Percentiles rank a stretch among this genome's conserved stretches.
These are phyloP conservation scores for Callyntrura sp. DNA, from an alignment of 2,888 invertebrate species.

Conservation along the genomic window DNA sequence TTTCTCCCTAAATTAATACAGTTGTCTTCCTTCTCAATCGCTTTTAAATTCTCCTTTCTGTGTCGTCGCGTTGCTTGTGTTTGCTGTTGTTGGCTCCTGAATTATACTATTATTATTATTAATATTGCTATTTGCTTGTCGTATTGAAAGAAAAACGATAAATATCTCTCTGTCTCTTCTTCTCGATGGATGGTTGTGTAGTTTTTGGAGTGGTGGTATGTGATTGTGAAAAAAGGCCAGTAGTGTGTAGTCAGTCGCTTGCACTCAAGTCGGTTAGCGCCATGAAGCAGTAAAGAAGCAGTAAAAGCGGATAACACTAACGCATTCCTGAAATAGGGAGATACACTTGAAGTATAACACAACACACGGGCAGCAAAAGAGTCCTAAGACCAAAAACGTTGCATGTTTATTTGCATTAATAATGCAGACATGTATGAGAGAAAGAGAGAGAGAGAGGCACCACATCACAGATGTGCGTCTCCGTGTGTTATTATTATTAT, in stretches of 20 bases:
- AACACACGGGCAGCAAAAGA: too few species aligned
- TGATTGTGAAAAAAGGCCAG: slow-evolving; percentile 37
- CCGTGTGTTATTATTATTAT: too few species aligned
- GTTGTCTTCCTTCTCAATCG: neutral
- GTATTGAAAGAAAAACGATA: slow-evolving; percentile 55
- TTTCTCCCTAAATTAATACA: slow-evolving; percentile 25
- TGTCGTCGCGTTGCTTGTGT: too few species aligned
- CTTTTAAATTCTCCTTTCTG: too few species aligned
- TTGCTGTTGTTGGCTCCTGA: too few species aligned
- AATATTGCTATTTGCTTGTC: neutral
- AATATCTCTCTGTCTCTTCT: slow-evolving; percentile 51
- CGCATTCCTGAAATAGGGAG: neutral
- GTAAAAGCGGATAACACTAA: slow-evolving; percentile 11
- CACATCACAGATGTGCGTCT: slow-evolving; percentile 55
- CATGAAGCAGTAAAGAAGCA: too few species aligned
- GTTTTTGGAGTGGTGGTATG: neutral
- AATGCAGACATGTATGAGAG: slow-evolving; percentile 48
- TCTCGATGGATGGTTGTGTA: too few species aligned
- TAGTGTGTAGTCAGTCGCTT: too few species aligned
- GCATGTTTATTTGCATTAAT: slow-evolving; percentile 72
- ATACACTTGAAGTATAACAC: neutral
- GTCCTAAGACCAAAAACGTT: too few species aligned
- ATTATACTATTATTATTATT: too few species aligned
- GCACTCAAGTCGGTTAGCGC: too few species aligned
- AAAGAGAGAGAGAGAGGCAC: slow-evolving; percentile 44